A percentile compares a stretch with the other conserved stretches of the same genome.
Evolutionary conservation across 2,113 vertebrate species (phyloP).

Genomic region (Charadrius vociferus): DNA sequence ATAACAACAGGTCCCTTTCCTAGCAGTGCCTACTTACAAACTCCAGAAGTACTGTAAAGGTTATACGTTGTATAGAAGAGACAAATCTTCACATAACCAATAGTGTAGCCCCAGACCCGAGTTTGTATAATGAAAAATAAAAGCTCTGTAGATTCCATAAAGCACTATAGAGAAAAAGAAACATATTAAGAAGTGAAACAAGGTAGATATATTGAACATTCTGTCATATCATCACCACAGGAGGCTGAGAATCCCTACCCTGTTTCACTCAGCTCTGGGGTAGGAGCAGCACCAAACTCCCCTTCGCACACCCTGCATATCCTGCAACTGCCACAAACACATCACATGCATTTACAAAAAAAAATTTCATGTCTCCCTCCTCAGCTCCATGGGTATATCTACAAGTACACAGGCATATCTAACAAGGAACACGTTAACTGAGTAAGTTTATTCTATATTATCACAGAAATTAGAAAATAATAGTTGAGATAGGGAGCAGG

Average conservation of each 20-base stretch:
- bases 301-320: neutral
- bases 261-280: neutral
- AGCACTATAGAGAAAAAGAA: neutral
- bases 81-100: neutral
- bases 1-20: neutral
- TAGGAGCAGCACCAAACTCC: neutral
- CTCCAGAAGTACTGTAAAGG: neutral
- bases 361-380: neutral
- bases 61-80: neutral
- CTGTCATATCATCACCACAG: accelerated
- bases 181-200: neutral
- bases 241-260: neutral
- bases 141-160: neutral
- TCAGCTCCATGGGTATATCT: neutral
- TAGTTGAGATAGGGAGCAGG: neutral
- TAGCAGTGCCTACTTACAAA: neutral
- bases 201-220: neutral
- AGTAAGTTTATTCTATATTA: neutral
- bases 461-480: neutral
- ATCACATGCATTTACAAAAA: neutral
- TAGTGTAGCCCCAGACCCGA: neutral
- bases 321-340: neutral
- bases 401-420: neutral
- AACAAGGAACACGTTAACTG: neutral
- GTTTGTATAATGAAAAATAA: neutral